Percentiles rank a stretch among this genome's conserved stretches.
Conservation (phyloP, 1,140 invertebrate species). For the Hylyphantes graminicola region DNA sequence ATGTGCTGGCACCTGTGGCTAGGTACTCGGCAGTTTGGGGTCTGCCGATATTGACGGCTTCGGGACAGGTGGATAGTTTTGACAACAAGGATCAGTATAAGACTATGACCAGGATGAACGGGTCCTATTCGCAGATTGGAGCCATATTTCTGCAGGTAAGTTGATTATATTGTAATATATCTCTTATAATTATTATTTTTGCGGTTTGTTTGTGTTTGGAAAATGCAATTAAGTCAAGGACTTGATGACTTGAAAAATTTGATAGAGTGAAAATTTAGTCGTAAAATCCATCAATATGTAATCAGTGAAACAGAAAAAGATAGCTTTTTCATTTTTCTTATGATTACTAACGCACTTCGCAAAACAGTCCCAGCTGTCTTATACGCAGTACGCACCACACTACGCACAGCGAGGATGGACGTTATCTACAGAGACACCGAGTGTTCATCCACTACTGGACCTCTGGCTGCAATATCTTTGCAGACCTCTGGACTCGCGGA, state of each 20-base stretch:
- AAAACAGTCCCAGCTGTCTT: constrained; percentile 80
- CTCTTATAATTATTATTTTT: too few relatives aligned
- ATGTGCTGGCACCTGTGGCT: constrained; percentile 89
- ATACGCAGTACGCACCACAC: constrained; percentile 74
- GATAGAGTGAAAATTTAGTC: too few relatives aligned
- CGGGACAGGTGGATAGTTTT: constrained; percentile 85
- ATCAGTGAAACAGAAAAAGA: too few relatives aligned
- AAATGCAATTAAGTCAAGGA: too few relatives aligned
- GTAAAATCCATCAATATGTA: too few relatives aligned
- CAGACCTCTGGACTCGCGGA: constrained; percentile 75
- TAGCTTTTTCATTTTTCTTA: too few relatives aligned
- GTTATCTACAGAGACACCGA: constrained; percentile 79
- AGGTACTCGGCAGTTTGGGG: constrained; percentile 88
- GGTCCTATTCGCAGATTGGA: constrained; percentile 76
- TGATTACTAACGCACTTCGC: constrained; percentile 71
- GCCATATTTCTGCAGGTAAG: constrained; percentile 75
- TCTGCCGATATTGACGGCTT: constrained; percentile 86
- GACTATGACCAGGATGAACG: constrained; percentile 86
- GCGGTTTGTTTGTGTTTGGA: too few relatives aligned
- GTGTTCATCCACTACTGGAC: constrained; percentile 83
- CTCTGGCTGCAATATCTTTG: constrained; percentile 82
- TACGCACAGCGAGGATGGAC: constrained; percentile 71
- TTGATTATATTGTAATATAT: too few relatives aligned
- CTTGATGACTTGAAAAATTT: too few relatives aligned
- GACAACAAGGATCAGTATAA: constrained; percentile 77